A percentile compares a stretch with the other conserved stretches of the same genome.
These are phyloP conservation scores for Unio pictorum DNA, from an alignment of 2,888 invertebrate species.

Conservation along the genomic window DNA sequence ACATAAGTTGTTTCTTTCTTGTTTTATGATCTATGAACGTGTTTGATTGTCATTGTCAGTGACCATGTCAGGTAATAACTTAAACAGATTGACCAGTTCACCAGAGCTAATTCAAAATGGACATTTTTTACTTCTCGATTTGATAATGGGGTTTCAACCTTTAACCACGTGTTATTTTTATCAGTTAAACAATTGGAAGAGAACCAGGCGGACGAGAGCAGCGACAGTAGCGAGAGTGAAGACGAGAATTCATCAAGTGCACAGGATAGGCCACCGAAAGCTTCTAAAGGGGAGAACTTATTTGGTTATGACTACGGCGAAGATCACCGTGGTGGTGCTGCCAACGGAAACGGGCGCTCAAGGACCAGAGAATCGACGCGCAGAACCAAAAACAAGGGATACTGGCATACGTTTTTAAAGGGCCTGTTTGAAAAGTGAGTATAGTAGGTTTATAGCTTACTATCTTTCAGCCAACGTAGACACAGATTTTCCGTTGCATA, in stretches of 20 bases:
- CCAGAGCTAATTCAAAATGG: too few species aligned
- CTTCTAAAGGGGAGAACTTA: neutral
- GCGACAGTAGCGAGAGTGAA: conserved; percentile 44
- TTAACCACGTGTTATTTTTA: neutral
- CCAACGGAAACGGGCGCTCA: neutral
- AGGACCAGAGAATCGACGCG: conserved; percentile 21
- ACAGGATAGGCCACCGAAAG: neutral
- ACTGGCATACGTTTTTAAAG: conserved; percentile 54
- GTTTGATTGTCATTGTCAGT: too few species aligned
- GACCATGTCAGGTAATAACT: too few species aligned
- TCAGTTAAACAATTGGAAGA: conserved; percentile 50
- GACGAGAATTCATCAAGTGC: neutral
- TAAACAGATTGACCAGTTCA: too few species aligned
- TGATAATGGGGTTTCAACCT: neutral
- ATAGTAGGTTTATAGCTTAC: neutral
- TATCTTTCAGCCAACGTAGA: too few species aligned
- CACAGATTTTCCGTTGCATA: too few species aligned
- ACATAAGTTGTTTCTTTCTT: too few species aligned
- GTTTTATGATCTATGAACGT: too few species aligned
- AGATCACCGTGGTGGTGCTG: conserved; percentile 5
- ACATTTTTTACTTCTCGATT: too few species aligned
- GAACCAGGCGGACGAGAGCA: conserved; percentile 46
- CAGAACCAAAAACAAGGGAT: conserved; percentile 51
- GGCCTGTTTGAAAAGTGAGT: conserved; percentile 60
- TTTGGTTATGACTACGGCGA: conserved; percentile 12